These are phyloP conservation scores for Botia kubotai DNA, from an alignment of 2,797 vertebrate genomes.

Conservation along the genomic window DNA sequence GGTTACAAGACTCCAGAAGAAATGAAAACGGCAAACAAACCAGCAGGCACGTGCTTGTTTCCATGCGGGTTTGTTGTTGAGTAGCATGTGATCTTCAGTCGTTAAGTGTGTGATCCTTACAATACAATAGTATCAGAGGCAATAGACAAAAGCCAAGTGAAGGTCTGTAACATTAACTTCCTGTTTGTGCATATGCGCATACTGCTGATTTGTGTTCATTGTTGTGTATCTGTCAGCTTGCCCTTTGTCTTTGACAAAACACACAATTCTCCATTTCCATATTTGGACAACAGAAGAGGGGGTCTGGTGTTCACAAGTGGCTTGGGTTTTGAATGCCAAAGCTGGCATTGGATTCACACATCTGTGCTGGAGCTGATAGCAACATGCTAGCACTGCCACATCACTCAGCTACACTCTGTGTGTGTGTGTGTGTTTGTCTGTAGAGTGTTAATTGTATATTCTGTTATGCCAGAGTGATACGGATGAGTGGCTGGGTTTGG, in stretches of 20 bases:
- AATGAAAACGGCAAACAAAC: not conserved
- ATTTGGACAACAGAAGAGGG: constrained; percentile 36
- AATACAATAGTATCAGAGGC: not conserved
- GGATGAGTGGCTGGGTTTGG: not conserved
- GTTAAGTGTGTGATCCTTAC: not conserved
- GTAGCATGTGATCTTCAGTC: not conserved
- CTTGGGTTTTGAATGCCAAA: constrained; percentile 57
- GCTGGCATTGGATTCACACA: constrained; percentile 56
- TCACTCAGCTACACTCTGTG: constrained; percentile 32
- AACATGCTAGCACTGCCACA: constrained; percentile 47
- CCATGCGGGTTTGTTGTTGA: not conserved
- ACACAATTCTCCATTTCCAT: constrained; percentile 56
- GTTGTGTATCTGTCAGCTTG: constrained; percentile 17
- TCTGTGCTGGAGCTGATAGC: constrained; percentile 67
- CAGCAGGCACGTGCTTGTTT: not conserved
- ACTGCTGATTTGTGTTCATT: constrained; percentile 30
- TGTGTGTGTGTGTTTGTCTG: constrained; percentile 24
- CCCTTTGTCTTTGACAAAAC: constrained; percentile 44
- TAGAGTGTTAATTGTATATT: constrained; percentile 28
- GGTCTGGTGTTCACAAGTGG: constrained; percentile 59
- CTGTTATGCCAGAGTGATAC: not conserved
- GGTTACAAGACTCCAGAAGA: not conserved
- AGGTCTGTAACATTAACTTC: not conserved
- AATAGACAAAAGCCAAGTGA: not conserved
- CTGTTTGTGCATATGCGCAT: constrained; percentile 12